Evolutionary conservation across 1,140 invertebrate species (phyloP).

Genomic region (Pseudomyrmex flavicornis): DNA sequence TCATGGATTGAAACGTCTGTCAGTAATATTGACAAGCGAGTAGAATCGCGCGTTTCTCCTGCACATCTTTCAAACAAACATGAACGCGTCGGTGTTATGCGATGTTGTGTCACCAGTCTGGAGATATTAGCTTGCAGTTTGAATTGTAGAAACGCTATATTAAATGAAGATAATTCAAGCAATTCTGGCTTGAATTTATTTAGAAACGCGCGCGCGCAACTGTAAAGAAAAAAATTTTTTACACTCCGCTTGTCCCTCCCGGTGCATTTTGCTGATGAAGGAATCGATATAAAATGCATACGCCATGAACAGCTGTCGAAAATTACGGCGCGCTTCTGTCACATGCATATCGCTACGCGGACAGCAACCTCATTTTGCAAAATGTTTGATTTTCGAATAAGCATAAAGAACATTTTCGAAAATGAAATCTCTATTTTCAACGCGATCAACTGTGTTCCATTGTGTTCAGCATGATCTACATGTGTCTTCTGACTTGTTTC

Average conservation of each 20-base stretch:
- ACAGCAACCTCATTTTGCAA: constrained; percentile 33
- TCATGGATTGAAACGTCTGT: constrained; percentile 29
- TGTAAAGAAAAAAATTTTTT: no score
- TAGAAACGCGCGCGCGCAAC: not conserved
- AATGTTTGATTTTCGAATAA: constrained; percentile 31
- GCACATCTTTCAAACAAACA: not conserved
- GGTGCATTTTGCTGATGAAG: not conserved
- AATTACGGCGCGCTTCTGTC: constrained; percentile 10
- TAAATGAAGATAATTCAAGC: not conserved
- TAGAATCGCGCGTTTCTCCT: not conserved
- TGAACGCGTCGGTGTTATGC: not conserved
- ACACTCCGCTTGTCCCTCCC: not conserved
- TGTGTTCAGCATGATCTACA: not conserved
- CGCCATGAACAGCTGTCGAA: constrained; percentile 3
- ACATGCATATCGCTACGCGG: not conserved
- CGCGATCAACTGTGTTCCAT: constrained; percentile 26
- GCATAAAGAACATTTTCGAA: constrained; percentile 25
- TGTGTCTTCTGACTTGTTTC: constrained; percentile 7
- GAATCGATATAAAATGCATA: constrained; percentile 20
- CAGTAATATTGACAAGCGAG: constrained; percentile 40
- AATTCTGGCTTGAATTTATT: not conserved
- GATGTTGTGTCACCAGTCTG: not conserved
- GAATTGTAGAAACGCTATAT: not conserved
- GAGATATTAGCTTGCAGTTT: not conserved
- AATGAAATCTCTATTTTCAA: constrained; percentile 33